These are phyloP conservation scores for Platycheirus rosarum DNA, from an alignment of 2,888 invertebrate species.

Conservation along the genomic window DNA sequence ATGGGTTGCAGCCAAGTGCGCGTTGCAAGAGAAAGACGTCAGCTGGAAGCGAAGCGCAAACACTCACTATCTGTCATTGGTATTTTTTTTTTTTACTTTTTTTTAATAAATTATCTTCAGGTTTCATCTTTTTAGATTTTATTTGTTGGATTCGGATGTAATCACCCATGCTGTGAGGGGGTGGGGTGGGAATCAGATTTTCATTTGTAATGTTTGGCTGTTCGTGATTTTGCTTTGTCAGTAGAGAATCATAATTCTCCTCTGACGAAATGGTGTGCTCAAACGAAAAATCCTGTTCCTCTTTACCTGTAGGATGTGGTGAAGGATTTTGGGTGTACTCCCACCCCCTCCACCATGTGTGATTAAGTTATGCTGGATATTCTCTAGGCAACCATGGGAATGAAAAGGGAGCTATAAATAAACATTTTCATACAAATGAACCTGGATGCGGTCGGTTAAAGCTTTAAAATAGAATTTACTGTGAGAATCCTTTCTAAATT, in stretches of 20 bases:
- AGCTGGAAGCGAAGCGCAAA: conserved; percentile 3
- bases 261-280: neutral
- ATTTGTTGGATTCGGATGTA: conserved; percentile 29
- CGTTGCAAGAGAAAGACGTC: neutral
- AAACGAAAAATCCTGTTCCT: neutral
- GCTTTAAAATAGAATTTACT: conserved; percentile 48
- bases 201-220: conserved; percentile 56
- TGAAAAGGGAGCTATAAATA: neutral
- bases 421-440: conserved; percentile 36
- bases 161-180: conserved; percentile 8
- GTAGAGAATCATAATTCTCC: conserved; percentile 16
- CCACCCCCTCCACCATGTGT: no score
- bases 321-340: no score
- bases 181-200: conserved; percentile 53
- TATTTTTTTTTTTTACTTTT: conserved; percentile 28
- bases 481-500: conserved; percentile 51
- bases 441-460: conserved; percentile 54
- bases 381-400: conserved; percentile 8
- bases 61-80: conserved; percentile 40
- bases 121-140: conserved; percentile 35
- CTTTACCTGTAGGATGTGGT: conserved; percentile 7
- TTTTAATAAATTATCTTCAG: conserved; percentile 41
- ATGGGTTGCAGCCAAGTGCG: neutral
- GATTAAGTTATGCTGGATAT: conserved; percentile 11
- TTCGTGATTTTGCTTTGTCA: conserved; percentile 57